These are phyloP conservation scores for Cyanoramphus novaezelandiae DNA, from an alignment of 2,113 vertebrate species.

Conservation along the genomic window DNA sequence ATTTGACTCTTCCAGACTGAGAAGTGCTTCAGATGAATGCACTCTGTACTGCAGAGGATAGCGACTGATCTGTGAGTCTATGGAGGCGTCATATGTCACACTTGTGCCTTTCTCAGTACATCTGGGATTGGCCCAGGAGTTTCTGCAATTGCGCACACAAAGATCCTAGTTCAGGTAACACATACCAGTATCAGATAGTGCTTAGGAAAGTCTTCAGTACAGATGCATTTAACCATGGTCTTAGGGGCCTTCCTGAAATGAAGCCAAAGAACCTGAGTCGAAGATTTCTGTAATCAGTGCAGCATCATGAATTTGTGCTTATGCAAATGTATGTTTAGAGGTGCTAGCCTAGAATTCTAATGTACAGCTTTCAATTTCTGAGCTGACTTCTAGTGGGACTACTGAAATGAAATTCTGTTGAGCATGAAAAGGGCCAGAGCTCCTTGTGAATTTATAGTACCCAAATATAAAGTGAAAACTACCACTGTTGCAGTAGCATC, in stretches of 20 bases:
- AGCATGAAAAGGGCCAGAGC: background rate
- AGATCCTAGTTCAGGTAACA: background rate
- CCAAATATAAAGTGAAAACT: background rate
- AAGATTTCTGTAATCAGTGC: background rate
- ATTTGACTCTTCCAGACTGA: background rate
- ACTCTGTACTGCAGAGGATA: background rate
- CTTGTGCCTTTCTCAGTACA: background rate
- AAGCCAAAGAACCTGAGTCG: background rate
- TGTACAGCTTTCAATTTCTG: background rate
- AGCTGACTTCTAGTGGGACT: background rate
- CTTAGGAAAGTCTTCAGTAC: background rate
- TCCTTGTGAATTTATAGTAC: background rate
- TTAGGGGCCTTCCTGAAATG: background rate
- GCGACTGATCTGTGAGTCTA: background rate
- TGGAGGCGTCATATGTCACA: background rate
- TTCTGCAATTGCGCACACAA: background rate
- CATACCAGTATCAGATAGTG: background rate
- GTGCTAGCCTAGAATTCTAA: background rate
- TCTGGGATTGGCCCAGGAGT: background rate
- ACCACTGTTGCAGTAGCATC: background rate
- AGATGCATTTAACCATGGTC: background rate
- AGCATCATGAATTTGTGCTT: accelerated
- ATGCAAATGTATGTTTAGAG: background rate
- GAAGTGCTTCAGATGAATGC: background rate
- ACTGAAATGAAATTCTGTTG: background rate